These are phyloP conservation scores for Kuschelorhynchus macadamiae DNA, from an alignment of 2,888 invertebrate genomes.

Conservation along the genomic window DNA sequence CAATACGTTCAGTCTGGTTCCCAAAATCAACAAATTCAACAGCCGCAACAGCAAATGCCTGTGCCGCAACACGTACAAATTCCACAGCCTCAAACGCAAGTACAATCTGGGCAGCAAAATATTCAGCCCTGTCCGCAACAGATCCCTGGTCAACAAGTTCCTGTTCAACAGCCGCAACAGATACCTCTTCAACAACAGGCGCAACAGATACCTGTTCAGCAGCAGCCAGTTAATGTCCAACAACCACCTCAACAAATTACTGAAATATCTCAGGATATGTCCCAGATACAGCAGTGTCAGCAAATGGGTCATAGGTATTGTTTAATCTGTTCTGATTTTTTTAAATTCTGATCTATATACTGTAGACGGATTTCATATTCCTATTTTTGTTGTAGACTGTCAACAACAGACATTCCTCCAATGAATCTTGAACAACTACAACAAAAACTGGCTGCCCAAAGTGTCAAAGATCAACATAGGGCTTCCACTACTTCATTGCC, in stretches of 20 bases:
- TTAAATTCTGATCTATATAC: too few species aligned
- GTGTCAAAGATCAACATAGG: conserved; percentile 54
- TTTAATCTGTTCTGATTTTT: too few species aligned
- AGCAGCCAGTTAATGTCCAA: conserved; percentile 50
- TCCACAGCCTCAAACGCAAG: conserved; percentile 55
- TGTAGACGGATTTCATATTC: neutral
- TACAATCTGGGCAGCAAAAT: conserved; percentile 15
- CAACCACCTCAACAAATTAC: conserved; percentile 45
- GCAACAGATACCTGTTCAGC: conserved; percentile 63
- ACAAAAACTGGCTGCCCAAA: conserved; percentile 64
- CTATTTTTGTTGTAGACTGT: conserved; percentile 52
- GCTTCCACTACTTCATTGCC: conserved; percentile 63
- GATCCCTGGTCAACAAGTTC: conserved; percentile 33
- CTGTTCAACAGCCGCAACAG: conserved; percentile 61
- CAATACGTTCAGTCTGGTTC: conserved; percentile 35
- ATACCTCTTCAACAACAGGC: conserved; percentile 62
- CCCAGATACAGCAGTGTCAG: conserved; percentile 54
- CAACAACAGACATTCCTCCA: conserved; percentile 59
- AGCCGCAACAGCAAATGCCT: conserved; percentile 30
- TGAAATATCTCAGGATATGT: conserved; percentile 50
- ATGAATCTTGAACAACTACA: conserved; percentile 65
- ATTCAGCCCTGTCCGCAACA: too few species aligned
- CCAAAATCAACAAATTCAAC: conserved; percentile 23
- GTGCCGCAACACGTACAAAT: conserved; percentile 19
- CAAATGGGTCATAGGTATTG: conserved; percentile 49